Base-by-base conservation (phyloP, 2,888 invertebrate genomes). In the Eubasilissa splendida region DNA sequence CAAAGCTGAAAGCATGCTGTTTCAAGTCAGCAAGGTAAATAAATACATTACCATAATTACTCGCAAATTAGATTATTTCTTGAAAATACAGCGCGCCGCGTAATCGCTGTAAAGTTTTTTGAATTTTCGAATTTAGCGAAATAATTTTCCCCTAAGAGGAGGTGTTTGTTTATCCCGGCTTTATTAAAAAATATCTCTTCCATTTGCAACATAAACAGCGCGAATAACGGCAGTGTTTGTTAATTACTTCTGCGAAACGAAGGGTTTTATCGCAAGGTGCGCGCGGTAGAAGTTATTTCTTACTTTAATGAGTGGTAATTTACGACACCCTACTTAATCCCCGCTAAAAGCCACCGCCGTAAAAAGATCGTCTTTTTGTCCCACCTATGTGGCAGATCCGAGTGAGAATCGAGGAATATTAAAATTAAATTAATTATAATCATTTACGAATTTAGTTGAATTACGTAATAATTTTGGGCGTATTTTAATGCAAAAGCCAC, bases 371-470 rank as follows among this genome's bases (percentile, higher is more conserved):
- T 65, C 65, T 73, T 79, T 78, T 75, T 54, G 54, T 68, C 50
- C 70, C 56, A 50, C 68, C 71, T 71, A 12, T 31, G 33, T 22
- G 11, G 59, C 7, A 14, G 12, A 65, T 33, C 53, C 33, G 31
- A 8, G 66, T 50, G 60, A 33, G 56, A 71, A 71, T 80, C 59
- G 33, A 42, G 58, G 56, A 63, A 53, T 75, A 31, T 76, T 58
- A 66, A 63, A 79, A 79, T 79, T 76, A 77, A 83, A 81, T 83
- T 83, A 81, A 83, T 82, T 79, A 76, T 81, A 76, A 83, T 83
- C 42, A 42, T 42, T 82, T 77, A 78, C 71, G 78, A 75, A 76
- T 81, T 79, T 75, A 75, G 59, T 76, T 66, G 58, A 74, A 68
- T 80, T 74, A 77, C 60, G 80, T 77, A 70, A 42, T 42, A 42